Conservation (phyloP, 2,888 invertebrate genomes). For the Tillus elongatus region DNA sequence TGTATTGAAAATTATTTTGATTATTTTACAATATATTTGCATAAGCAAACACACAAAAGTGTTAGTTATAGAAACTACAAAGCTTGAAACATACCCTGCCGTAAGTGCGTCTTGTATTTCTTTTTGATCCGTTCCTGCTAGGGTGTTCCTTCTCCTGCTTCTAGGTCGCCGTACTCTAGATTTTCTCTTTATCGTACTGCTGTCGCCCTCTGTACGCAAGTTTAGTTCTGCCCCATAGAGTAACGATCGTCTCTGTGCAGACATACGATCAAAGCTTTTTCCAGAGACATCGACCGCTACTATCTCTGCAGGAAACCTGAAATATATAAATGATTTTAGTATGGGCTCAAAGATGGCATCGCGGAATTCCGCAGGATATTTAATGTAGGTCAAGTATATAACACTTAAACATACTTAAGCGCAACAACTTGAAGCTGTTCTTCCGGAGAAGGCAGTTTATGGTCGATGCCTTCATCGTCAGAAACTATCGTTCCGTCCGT, state of each 20-base stretch:
- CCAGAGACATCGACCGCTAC: constrained; percentile 87
- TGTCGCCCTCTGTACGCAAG: constrained; percentile 26
- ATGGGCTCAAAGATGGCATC: constrained; percentile 1
- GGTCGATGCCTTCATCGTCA: constrained; percentile 67
- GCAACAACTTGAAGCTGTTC: constrained; percentile 77
- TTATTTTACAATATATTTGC: constrained; percentile 3
- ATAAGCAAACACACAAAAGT: constrained; percentile 8
- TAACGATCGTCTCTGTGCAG: constrained; percentile 73
- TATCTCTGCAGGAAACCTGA: constrained; percentile 77
- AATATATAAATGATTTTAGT: constrained; percentile 15
- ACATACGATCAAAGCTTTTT: constrained; percentile 81
- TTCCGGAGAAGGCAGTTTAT: constrained; percentile 78
- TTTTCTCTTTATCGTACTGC: constrained; percentile 52
- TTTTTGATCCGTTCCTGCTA: constrained; percentile 83
- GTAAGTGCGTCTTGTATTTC: constrained; percentile 74
- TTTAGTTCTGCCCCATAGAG: constrained; percentile 45
- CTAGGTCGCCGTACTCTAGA: constrained; percentile 66
- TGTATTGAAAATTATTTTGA: no score
- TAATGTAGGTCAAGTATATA: no score
- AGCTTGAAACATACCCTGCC: constrained; percentile 61
- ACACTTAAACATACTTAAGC: constrained; percentile 67
- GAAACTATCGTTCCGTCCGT: constrained; percentile 46
- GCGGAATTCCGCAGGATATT: not conserved
- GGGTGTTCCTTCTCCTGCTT: constrained; percentile 80
- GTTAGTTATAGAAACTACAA: constrained; percentile 8